These are phyloP conservation scores for Cryptops parisi DNA, from an alignment of 2,888 invertebrate species.

Conservation along the genomic window DNA sequence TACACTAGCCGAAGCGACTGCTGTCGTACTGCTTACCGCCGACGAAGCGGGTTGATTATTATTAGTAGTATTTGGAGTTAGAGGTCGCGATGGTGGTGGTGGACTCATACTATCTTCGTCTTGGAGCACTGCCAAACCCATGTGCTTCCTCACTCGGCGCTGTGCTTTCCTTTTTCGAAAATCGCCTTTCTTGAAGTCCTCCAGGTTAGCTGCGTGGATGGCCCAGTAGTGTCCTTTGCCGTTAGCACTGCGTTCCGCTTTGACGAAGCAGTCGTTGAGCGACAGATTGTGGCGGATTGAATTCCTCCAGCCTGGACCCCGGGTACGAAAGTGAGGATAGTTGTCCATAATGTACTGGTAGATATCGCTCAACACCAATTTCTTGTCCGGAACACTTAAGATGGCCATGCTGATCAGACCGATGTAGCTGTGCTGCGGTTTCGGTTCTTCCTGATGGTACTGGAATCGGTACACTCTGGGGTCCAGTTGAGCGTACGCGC, in stretches of 20 bases:
- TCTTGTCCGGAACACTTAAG: slow-evolving; percentile 73
- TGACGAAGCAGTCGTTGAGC: slow-evolving; percentile 94
- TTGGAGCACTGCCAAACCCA: slow-evolving; percentile 85
- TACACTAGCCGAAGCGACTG: slow-evolving; percentile 31
- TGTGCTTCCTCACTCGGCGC: slow-evolving; percentile 85
- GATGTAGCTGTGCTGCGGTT: slow-evolving; percentile 96
- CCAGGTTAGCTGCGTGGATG: slow-evolving; percentile 92
- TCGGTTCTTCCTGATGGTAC: slow-evolving; percentile 90
- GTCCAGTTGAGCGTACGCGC: slow-evolving; percentile 29
- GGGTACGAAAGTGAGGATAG: slow-evolving; percentile 88
- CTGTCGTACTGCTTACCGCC: slow-evolving; percentile 21
- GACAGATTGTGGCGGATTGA: slow-evolving; percentile 94
- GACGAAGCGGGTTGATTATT: slow-evolving; percentile 4
- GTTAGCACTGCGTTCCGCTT: slow-evolving; percentile 90
- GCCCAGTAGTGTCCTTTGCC: slow-evolving; percentile 99
- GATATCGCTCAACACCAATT: slow-evolving; percentile 90
- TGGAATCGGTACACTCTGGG: slow-evolving; percentile 37
- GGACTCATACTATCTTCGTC: slow-evolving; percentile 88
- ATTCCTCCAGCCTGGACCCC: slow-evolving; percentile 96
- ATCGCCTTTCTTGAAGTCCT: slow-evolving; percentile 93
- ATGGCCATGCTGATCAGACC: slow-evolving; percentile 98
- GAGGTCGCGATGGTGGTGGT: slow-evolving; percentile 45
- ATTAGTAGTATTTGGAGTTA: slow-evolving; percentile 39
- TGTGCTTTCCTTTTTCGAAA: slow-evolving; percentile 93
- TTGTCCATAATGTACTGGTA: slow-evolving; percentile 96